phyloP scores from a whole-genome alignment of 2,113 vertebrate genomes.

The Ailuropoda melanoleuca region DNA sequence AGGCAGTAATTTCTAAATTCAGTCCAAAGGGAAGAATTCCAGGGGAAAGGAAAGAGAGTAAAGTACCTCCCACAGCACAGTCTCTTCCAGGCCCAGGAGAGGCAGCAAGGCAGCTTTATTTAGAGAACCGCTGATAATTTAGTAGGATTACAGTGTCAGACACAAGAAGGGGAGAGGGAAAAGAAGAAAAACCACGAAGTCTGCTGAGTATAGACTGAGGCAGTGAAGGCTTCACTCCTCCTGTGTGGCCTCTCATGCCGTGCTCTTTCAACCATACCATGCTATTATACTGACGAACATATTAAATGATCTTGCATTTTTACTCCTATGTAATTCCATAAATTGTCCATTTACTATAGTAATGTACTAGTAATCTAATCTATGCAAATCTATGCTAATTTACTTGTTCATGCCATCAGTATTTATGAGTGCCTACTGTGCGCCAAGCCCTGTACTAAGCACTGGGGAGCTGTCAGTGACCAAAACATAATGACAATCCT shows the following conservation, averaged over 20 bases:
- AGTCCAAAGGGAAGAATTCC: neutral
- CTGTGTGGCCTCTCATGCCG: neutral
- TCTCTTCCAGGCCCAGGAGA: neutral
- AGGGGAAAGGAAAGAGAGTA: neutral
- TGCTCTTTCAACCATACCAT: neutral
- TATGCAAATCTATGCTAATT: neutral
- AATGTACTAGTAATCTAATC: neutral
- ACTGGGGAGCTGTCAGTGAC: slow-evolving; percentile 1
- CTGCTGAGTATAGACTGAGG: neutral
- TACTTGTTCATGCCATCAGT: neutral
- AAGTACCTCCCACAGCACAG: neutral
- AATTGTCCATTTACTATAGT: neutral
- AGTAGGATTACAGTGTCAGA: neutral
- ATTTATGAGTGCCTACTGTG: neutral
- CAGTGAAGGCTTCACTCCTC: neutral
- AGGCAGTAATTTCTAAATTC: neutral
- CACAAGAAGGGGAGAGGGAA: neutral
- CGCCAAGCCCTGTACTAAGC: neutral
- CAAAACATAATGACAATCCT: neutral
- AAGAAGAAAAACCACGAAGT: neutral
- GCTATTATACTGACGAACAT: neutral
- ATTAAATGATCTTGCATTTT: slow-evolving; percentile 7
- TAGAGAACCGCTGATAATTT: neutral
- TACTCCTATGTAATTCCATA: slow-evolving; percentile 36
- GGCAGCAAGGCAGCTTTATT: neutral